These are phyloP conservation scores for Paradoxurus hermaphroditus DNA, from an alignment of 2,113 vertebrate genomes.

Conservation along the genomic window DNA sequence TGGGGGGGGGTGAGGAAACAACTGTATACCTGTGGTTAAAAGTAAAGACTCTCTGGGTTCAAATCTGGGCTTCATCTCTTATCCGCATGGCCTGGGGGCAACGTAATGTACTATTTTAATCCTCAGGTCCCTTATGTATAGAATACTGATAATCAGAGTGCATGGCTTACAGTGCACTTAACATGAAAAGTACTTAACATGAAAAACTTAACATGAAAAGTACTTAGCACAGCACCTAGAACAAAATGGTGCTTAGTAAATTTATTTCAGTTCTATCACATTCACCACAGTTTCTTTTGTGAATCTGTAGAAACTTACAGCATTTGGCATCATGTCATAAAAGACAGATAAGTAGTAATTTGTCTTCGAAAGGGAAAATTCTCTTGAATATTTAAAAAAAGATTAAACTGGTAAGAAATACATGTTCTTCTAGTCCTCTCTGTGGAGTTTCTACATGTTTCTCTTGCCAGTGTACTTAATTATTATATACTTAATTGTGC, in stretches of 20 bases:
- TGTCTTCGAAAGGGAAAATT: not conserved
- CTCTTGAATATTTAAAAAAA: not conserved
- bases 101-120: not conserved
- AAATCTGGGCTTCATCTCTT: not conserved
- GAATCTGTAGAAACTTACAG: not conserved
- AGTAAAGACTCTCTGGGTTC: not conserved
- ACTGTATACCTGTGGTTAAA: not conserved
- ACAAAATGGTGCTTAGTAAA: not conserved
- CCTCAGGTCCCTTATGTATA: not conserved
- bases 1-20: too few species aligned
- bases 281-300: not conserved
- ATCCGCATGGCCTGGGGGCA: not conserved
- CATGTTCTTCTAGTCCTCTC: not conserved
- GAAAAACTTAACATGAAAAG: not conserved
- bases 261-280: not conserved
- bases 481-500: not conserved
- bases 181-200: not conserved
- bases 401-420: not conserved
- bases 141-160: not conserved
- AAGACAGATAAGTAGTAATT: not conserved
- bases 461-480: not conserved
- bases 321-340: not conserved
- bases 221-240: not conserved
- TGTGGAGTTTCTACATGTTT: not conserved
- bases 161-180: not conserved